Conservation (phyloP, 2,888 invertebrate species). For the Agonopterix alstromeriana region DNA sequence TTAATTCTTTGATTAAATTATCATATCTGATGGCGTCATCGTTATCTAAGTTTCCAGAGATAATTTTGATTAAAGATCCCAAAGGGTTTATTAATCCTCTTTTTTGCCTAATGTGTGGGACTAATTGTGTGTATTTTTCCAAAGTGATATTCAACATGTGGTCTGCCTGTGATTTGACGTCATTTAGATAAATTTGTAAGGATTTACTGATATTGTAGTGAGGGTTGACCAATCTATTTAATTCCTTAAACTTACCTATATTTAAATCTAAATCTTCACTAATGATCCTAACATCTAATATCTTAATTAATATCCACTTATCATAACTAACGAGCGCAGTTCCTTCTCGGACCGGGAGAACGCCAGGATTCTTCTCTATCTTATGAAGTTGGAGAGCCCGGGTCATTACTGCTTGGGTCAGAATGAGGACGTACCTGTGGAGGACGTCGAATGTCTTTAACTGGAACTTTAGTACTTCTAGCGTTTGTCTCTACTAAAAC, state of each 20-base stretch:
- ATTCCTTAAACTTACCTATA: constrained; percentile 4
- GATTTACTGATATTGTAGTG: background rate
- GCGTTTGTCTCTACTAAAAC: no score
- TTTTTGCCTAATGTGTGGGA: constrained; percentile 5
- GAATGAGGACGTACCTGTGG: constrained; percentile 12
- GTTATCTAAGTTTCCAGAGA: constrained; percentile 20
- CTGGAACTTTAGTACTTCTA: no score
- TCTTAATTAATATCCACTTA: constrained; percentile 10
- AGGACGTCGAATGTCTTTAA: no score
- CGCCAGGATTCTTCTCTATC: constrained; percentile 15
- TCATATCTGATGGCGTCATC: constrained; percentile 17
- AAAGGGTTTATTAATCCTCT: constrained; percentile 11
- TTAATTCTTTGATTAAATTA: constrained; percentile 11
- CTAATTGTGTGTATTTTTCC: constrained; percentile 8
- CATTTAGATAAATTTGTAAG: constrained; percentile 3
- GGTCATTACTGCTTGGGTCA: constrained; percentile 2
- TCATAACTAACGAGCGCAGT: constrained; percentile 3
- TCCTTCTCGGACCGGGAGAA: constrained; percentile 16
- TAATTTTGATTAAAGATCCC: constrained; percentile 15
- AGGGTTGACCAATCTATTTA: constrained; percentile 3
- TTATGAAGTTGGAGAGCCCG: constrained; percentile 18
- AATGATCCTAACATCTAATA: constrained; percentile 11
- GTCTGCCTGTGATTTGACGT: constrained; percentile 10
- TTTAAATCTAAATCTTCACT: constrained; percentile 12
- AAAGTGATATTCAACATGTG: constrained; percentile 7